Evolutionary conservation across 2,888 invertebrate species (phyloP), one percentile per base, ranked within the genome.

Genomic region (Helicoverpa assulta): DNA sequence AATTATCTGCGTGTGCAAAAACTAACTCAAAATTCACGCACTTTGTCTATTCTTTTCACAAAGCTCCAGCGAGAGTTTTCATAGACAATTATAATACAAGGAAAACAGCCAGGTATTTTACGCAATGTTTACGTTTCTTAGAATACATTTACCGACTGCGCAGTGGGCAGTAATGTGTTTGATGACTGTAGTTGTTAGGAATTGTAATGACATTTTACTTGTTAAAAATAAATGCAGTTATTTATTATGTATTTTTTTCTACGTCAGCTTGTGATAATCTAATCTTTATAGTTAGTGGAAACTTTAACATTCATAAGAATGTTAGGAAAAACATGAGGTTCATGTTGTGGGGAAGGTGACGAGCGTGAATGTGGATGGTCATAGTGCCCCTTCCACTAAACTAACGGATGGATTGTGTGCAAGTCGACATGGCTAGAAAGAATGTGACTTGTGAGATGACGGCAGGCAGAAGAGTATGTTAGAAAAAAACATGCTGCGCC

Each of bases 81-180:
- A 63, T 57, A 61, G 43, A 68, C 68, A 68, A 69, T 60, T 69
- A 68, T 56, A 51, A 58, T 71, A 53, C 14, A 18, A 37, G 37
- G 12, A 53, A 73, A 76, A 76, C 53, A n/a, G n/a, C n/a, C n/a
- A 78, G 47, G 19, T 62, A 54, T 53, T n/a, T 78, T 73, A 78
- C 70, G 61, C 53, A 62, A 78, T 78, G 76, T 76, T 78, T 78
- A 66, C 62, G 51, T 76, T 78, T 69, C 50, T 33, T 65, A 65
- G 69, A 47, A 47, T 66, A 73, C 78, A 73, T 81, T 81, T 81
- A 78, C 81, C 68, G 67, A 81, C 65, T 40, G 58, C 69, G 65
- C 65, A 69, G 53, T 56, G 71, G 26, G 65, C 68, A 67, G 70
- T 81, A 70, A 76, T 76, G 78, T 73, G 81, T 81, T 78, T 78